Conservation (phyloP, 2,888 invertebrate genomes). For the Drosophila villosipedis region DNA sequence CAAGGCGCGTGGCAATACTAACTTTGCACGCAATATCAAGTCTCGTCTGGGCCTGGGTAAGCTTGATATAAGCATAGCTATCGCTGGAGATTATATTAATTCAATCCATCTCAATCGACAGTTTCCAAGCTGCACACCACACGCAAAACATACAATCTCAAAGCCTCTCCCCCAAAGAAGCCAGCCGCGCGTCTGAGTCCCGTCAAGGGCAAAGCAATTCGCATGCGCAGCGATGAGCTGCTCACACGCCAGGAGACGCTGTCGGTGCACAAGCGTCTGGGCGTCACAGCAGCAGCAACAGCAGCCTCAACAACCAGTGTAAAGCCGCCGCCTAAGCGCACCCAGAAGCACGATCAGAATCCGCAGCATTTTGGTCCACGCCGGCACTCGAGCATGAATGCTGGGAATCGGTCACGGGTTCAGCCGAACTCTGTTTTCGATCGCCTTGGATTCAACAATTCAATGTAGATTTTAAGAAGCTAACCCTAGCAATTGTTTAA, state of each 20-base stretch:
- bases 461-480: conserved; percentile 50
- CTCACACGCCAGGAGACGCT: conserved; percentile 66
- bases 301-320: conserved; percentile 7
- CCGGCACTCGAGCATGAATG: conserved; percentile 60
- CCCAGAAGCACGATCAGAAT: conserved; percentile 23
- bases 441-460: conserved; percentile 82
- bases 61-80: background rate
- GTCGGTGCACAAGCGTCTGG: conserved; percentile 83
- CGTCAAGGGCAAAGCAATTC: conserved; percentile 73
- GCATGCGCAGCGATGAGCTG: conserved; percentile 84
- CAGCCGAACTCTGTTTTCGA: conserved; percentile 80
- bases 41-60: conserved; percentile 77
- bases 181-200: conserved; percentile 61
- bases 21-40: conserved; percentile 69
- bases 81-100: background rate
- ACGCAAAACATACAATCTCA: conserved; percentile 82
- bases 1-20: conserved; percentile 57
- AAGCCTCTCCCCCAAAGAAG: conserved; percentile 74
- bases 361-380: conserved; percentile 33
- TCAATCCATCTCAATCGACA: conserved; percentile 22
- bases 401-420: conserved; percentile 38
- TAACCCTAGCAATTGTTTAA: conserved; percentile 29
- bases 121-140: conserved; percentile 81
- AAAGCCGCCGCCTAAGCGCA: conserved; percentile 17
- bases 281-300: conserved; percentile 37